Evolutionary conservation across 1,140 invertebrate species (phyloP).

Genomic region (Aplysia californica): DNA sequence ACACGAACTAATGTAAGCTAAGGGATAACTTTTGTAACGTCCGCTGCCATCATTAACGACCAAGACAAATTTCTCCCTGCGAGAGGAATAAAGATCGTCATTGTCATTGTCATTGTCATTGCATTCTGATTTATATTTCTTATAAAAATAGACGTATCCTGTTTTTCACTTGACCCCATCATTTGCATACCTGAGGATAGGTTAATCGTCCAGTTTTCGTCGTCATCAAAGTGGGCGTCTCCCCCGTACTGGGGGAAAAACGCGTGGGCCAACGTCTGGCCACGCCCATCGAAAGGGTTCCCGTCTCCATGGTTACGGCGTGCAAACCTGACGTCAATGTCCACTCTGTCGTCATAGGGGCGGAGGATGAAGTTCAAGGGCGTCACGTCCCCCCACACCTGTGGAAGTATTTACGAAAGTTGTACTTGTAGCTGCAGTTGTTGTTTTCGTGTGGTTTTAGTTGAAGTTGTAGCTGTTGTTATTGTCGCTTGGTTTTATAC

Average conservation of each 20-base stretch:
- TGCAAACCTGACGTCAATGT: constrained; percentile 61
- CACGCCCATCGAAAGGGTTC: constrained; percentile 64
- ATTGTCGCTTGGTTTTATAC: too few relatives aligned
- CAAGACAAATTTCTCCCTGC: too few relatives aligned
- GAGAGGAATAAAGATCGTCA: too few relatives aligned
- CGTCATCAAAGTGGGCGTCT: constrained; percentile 72
- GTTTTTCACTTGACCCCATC: too few relatives aligned
- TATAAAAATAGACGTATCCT: too few relatives aligned
- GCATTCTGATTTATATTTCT: too few relatives aligned
- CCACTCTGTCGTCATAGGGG: constrained; percentile 36
- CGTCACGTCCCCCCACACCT: constrained; percentile 60
- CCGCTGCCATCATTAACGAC: too few relatives aligned
- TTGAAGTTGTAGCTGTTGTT: background rate
- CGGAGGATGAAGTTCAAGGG: constrained; percentile 50
- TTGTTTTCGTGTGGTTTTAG: background rate
- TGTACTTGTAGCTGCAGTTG: background rate
- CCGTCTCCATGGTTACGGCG: constrained; percentile 56
- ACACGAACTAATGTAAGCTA: too few relatives aligned
- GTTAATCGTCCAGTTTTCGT: constrained; percentile 62
- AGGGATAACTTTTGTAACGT: too few relatives aligned
- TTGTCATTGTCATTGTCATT: too few relatives aligned
- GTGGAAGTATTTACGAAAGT: constrained; percentile 1
- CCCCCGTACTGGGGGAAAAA: constrained; percentile 79
- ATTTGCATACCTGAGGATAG: constrained; percentile 47
- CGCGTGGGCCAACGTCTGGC: constrained; percentile 66